Evolutionary conservation across 2,797 vertebrate species (phyloP).

Genomic region (Benthosema pterotum): DNA sequence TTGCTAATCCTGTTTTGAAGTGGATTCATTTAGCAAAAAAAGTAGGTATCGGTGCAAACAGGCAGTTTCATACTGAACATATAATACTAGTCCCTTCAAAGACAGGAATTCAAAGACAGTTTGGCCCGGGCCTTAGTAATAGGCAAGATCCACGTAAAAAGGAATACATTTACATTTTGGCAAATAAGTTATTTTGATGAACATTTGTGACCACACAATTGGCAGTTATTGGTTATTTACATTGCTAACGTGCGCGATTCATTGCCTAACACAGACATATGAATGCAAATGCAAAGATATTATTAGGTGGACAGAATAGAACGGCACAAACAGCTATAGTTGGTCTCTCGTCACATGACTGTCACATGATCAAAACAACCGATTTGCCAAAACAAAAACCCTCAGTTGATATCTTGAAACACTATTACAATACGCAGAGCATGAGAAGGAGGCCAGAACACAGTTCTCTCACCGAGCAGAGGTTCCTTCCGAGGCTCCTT

Average conservation of each 20-base stretch:
- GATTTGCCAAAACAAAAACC: conserved; percentile 52
- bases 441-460: conserved; percentile 58
- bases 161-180: conserved; percentile 48
- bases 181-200: conserved; percentile 63
- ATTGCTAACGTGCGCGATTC: not conserved
- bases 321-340: conserved; percentile 39
- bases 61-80: conserved; percentile 9
- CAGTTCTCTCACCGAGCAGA: conserved; percentile 77
- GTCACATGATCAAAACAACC: conserved; percentile 50
- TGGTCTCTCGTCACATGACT: conserved; percentile 15
- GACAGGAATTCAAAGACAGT: conserved; percentile 42
- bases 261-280: conserved; percentile 2
- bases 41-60: not conserved
- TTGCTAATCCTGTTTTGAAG: not conserved
- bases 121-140: conserved; percentile 52
- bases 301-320: too few species aligned
- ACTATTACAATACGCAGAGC: conserved; percentile 35
- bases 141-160: conserved; percentile 40
- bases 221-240: conserved; percentile 35
- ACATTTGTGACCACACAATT: conserved; percentile 23
- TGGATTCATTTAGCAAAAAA: not conserved
- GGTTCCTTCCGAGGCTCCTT: conserved; percentile 74
- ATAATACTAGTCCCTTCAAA: conserved; percentile 20
- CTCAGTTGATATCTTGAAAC: conserved; percentile 38
- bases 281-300: too few species aligned